Evolutionary conservation across 2,113 vertebrate genomes (phyloP), one percentile per base, ranked within the genome.

Genomic region (Todiramphus chloris): DNA sequence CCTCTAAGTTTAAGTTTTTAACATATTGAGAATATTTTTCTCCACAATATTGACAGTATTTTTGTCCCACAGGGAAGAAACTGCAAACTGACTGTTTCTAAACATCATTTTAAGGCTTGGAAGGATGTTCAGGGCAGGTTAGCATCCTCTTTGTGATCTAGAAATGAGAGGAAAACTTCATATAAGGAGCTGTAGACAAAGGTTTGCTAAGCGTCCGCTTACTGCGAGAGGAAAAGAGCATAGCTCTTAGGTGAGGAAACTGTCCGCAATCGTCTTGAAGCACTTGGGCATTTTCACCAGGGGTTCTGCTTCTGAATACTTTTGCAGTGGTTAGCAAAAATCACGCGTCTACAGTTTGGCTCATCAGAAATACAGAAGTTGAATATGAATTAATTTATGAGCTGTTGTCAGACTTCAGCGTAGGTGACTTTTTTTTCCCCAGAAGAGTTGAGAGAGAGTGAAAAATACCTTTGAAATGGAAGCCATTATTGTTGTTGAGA

Each of bases 1-100:
- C 0, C 0, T 21, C 2, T 17, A 1, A 1, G 0, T 41, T 79
- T 30, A 43, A 48, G 25, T 83, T 55, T 24, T 39, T 51, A 3
- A 21, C 3, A 0, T 9, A 2, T 51, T 53, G 43, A 18, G 28
- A 31, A 19, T 69, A 23, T 50, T 50, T 50, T 50, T 50, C 21
- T 21, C 23, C 48, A 24, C 11, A 21, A 0, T 11, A 2, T 55
- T 48, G 43, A 17, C 28, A 35, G 20, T 62, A 3, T 27, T 63
- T 55, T 80, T 55, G 25, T 41, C 24, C 14, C 5, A 14, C 46
- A 64, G 30, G n/a, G n/a, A 64, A 35, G 31, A 51, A 50, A 48
- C 66, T 53, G 33, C 41, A 41, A 8, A 43, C 5, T 60, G 28
- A 18, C 5, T 51, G 25, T 46, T 64, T 53, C n/a, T 82, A 7